Evolutionary conservation across 2,888 invertebrate genomes (phyloP).

Genomic region (Protonemura montana): DNA sequence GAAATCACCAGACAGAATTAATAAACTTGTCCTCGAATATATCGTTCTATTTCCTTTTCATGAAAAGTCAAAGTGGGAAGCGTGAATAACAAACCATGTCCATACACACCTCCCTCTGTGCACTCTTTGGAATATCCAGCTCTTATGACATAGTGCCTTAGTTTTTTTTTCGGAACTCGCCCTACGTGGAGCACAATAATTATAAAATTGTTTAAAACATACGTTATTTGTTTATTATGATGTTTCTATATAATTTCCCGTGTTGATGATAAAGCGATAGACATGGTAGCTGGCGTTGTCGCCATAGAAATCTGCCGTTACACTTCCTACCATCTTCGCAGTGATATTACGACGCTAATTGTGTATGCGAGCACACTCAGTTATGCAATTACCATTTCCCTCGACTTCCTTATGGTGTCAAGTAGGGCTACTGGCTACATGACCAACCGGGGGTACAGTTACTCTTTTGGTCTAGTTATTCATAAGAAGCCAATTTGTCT

Average conservation of each 20-base stretch:
- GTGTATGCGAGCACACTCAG: background rate
- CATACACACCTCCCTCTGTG: background rate
- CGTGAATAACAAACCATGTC: background rate
- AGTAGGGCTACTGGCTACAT: conserved; percentile 18
- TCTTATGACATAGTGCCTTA: conserved; percentile 7
- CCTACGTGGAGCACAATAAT: background rate
- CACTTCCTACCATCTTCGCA: background rate
- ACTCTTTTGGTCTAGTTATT: conserved; percentile 25
- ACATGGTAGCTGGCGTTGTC: too few relatives aligned
- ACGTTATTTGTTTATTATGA: too few relatives aligned
- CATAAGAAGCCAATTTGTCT: background rate
- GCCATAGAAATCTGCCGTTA: background rate
- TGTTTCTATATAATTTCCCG: too few relatives aligned
- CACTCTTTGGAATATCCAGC: background rate
- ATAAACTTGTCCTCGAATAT: background rate
- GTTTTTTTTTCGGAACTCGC: background rate
- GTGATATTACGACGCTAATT: conserved; percentile 21
- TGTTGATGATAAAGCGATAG: too few relatives aligned
- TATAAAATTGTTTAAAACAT: too few relatives aligned
- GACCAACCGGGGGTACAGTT: conserved; percentile 9
- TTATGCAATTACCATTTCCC: conserved; percentile 27
- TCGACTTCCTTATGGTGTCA: conserved; percentile 15
- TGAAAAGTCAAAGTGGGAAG: conserved; percentile 7
- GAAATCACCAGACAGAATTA: background rate
- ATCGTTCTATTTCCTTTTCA: background rate